Evolutionary conservation across 2,888 invertebrate species (phyloP).

Genomic region (Archips crataeganus): DNA sequence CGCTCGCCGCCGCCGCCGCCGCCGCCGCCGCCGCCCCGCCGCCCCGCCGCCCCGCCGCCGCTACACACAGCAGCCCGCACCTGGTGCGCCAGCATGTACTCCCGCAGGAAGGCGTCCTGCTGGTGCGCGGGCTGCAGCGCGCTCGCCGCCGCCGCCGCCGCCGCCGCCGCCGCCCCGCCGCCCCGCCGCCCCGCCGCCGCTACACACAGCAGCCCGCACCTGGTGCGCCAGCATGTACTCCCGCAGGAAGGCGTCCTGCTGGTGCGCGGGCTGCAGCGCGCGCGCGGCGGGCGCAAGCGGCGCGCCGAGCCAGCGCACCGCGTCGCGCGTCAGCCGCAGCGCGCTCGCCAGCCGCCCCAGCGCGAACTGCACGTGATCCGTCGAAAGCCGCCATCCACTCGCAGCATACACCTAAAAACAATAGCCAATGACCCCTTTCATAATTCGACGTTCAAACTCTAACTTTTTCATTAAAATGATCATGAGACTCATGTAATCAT

Average conservation of each 20-base stretch:
- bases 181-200: not conserved
- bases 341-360: conserved; percentile 96
- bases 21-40: too few species aligned
- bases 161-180: conserved; percentile 78
- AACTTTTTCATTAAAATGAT: too few species aligned
- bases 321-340: conserved; percentile 88
- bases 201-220: conserved; percentile 73
- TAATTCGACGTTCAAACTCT: too few species aligned
- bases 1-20: conserved; percentile 93
- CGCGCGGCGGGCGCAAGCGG: conserved; percentile 89
- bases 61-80: conserved; percentile 70
- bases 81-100: conserved; percentile 94
- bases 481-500: too few species aligned
- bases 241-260: conserved; percentile 93
- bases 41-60: too few species aligned
- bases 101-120: conserved; percentile 93
- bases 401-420: conserved; percentile 87
- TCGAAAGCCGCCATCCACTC: conserved; percentile 96
- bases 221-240: conserved; percentile 95
- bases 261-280: conserved; percentile 89
- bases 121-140: conserved; percentile 90
- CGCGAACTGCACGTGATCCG: conserved; percentile 98
- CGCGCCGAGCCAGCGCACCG: conserved; percentile 89
- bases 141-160: conserved; percentile 94
- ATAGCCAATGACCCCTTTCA: not conserved